Evolutionary conservation across 2,888 invertebrate species (phyloP).

Genomic region (Drosophila villosipedis): DNA sequence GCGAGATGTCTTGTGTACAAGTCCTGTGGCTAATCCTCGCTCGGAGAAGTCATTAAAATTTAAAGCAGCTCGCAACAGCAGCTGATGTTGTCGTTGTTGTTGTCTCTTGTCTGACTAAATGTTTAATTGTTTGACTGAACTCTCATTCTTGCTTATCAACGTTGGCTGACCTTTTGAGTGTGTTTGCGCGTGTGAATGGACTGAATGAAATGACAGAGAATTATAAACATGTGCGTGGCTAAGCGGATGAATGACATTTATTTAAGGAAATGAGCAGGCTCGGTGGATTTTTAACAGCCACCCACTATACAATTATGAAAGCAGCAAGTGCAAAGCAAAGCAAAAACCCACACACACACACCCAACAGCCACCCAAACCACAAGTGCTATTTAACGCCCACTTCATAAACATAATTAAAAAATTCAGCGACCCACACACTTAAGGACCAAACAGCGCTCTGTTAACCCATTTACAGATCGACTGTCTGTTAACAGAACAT

Average conservation of each 20-base stretch:
- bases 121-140: constrained; percentile 44
- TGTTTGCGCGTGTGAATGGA: not conserved
- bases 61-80: constrained; percentile 46
- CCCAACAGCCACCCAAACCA: constrained; percentile 4
- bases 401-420: constrained; percentile 70
- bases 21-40: constrained; percentile 61
- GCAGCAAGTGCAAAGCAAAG: constrained; percentile 44
- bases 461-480: constrained; percentile 31
- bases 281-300: constrained; percentile 12
- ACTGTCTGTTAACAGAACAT: constrained; percentile 28
- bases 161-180: constrained; percentile 24
- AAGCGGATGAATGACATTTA: constrained; percentile 18
- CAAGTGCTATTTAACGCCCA: constrained; percentile 44
- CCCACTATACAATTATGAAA: constrained; percentile 32
- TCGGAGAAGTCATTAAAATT: constrained; percentile 74
- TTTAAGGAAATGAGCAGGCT: constrained; percentile 45
- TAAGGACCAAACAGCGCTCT: constrained; percentile 25
- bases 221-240: constrained; percentile 24
- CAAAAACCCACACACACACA: constrained; percentile 13
- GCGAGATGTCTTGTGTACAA: constrained; percentile 19
- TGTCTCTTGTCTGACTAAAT: constrained; percentile 35
- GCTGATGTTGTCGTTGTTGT: constrained; percentile 30
- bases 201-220: constrained; percentile 2
- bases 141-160: constrained; percentile 20
- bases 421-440: constrained; percentile 32